Evolutionary conservation across 2,888 invertebrate genomes (phyloP).

Genomic region (Chrysotoxum bicinctum): DNA sequence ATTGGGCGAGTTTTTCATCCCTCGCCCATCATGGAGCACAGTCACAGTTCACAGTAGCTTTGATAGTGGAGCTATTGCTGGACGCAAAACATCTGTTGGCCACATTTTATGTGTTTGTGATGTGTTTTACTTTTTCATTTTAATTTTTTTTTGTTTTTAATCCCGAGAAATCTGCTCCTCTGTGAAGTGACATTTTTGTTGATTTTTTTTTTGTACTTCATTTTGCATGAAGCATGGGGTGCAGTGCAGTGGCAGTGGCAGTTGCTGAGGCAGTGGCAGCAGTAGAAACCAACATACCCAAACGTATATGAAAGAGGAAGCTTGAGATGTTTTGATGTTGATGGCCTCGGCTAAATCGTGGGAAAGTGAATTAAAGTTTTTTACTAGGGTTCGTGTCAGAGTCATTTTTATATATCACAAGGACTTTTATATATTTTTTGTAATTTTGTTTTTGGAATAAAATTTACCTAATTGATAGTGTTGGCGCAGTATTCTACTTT

Average conservation of each 20-base stretch:
- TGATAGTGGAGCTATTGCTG: constrained; percentile 14
- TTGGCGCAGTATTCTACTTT: neutral
- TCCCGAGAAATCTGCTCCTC: constrained; percentile 40
- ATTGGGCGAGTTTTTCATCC: constrained; percentile 51
- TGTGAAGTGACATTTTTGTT: constrained; percentile 37
- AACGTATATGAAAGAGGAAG: constrained; percentile 8
- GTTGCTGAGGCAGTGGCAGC: neutral
- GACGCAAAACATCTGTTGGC: constrained; percentile 61
- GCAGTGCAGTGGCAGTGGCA: neutral
- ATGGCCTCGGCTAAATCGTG: constrained; percentile 56
- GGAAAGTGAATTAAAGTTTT: constrained; percentile 51
- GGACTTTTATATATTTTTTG: constrained; percentile 9
- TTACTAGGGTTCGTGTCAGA: constrained; percentile 7
- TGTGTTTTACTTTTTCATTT: constrained; percentile 23
- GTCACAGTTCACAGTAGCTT: constrained; percentile 7
- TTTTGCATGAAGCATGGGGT: constrained; percentile 30
- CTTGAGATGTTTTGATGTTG: constrained; percentile 54
- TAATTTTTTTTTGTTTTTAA: constrained; percentile 37
- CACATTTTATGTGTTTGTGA: constrained; percentile 51
- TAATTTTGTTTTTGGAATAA: neutral
- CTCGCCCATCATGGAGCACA: neutral
- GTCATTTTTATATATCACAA: constrained; percentile 18
- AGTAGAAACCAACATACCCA: neutral
- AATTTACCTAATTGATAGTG: constrained; percentile 35
- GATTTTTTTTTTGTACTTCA: neutral